Conservation (phyloP, 2,113 vertebrate species). For the Gambusia holbrooki region DNA sequence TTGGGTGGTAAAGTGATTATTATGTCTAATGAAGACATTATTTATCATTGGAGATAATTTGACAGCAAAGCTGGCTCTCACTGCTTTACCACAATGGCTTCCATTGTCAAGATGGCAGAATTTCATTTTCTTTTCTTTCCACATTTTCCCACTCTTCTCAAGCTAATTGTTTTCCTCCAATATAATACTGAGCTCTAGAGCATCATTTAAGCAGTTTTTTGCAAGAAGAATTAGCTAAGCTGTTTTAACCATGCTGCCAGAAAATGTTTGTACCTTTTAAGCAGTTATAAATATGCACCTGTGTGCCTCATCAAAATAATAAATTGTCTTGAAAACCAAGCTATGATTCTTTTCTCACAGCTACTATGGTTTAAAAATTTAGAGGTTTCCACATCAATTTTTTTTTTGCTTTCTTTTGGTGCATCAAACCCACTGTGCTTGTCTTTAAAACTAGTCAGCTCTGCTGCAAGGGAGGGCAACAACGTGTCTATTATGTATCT, state of each 20-base stretch:
- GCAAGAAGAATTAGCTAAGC: not conserved
- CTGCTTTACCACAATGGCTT: slow-evolving; percentile 30
- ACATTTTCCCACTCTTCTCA: not conserved
- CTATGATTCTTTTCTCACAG: slow-evolving; percentile 14
- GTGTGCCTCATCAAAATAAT: slow-evolving; percentile 18
- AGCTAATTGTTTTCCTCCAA: not conserved
- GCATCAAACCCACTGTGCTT: too few species aligned
- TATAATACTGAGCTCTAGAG: not conserved
- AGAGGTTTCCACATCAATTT: slow-evolving; percentile 22
- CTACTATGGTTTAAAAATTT: slow-evolving; percentile 43
- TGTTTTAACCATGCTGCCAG: not conserved
- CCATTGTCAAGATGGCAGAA: slow-evolving; percentile 38
- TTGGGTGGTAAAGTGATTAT: slow-evolving; percentile 55
- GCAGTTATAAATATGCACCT: not conserved
- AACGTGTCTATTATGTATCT: too few species aligned
- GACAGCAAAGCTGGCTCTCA: slow-evolving; percentile 52
- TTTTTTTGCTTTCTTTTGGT: too few species aligned
- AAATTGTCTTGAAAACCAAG: slow-evolving; percentile 12
- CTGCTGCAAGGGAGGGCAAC: too few species aligned
- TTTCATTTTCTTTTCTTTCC: slow-evolving; percentile 30
- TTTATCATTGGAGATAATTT: slow-evolving; percentile 59
- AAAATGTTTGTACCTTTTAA: not conserved
- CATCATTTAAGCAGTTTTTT: not conserved
- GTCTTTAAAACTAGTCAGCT: too few species aligned
- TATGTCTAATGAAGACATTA: slow-evolving; percentile 68